Percentiles rank a stretch among this genome's conserved stretches.
Evolutionary conservation across 1,140 invertebrate genomes (phyloP).

Genomic region (Eurosta solidaginis): DNA sequence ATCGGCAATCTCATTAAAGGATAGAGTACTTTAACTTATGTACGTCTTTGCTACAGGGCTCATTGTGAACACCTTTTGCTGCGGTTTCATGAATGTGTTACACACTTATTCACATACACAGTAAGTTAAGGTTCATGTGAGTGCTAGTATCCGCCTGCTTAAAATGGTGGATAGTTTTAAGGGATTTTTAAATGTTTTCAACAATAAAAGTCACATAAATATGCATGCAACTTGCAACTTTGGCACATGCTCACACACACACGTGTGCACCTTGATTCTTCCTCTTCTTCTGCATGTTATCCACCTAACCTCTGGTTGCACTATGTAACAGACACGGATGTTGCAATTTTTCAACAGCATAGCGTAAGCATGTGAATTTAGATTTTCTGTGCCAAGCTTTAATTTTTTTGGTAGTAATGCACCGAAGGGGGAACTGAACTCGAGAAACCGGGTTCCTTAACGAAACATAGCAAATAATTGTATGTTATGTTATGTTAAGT

Average conservation of each 20-base stretch:
- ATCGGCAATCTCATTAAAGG: no score
- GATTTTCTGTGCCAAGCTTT: background rate
- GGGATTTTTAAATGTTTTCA: conserved; percentile 16
- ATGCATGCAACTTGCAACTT: conserved; percentile 26
- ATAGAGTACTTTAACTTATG: no score
- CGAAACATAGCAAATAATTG: no score
- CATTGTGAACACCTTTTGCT: background rate
- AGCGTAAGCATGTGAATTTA: conserved; percentile 12
- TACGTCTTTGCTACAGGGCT: background rate
- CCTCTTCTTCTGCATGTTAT: background rate
- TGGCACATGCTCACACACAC: no score
- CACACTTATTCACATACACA: background rate
- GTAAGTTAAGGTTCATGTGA: background rate
- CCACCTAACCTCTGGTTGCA: background rate
- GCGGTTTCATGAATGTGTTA: background rate
- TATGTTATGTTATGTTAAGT: no score
- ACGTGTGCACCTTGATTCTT: background rate
- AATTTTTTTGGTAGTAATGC: background rate
- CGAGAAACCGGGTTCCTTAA: no score
- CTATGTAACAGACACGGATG: background rate
- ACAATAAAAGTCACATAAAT: conserved; percentile 26
- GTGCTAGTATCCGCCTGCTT: background rate
- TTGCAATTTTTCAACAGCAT: background rate
- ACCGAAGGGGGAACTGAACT: no score
- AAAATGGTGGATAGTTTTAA: background rate